Conservation (phyloP, 2,888 invertebrate genomes). For the Platycnemis pennipes region DNA sequence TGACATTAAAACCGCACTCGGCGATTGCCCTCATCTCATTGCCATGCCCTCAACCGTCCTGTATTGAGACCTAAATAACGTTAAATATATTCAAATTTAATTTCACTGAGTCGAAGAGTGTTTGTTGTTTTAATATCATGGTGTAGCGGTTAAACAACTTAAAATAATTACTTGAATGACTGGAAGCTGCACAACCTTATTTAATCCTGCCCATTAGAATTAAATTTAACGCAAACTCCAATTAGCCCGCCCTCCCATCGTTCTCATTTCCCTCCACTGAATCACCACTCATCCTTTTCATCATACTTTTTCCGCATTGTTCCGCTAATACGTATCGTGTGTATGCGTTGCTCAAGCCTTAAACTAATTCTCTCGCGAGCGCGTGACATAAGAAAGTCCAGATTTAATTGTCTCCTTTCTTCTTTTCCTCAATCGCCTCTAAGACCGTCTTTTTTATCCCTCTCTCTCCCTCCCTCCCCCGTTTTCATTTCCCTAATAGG, state of each 20-base stretch:
- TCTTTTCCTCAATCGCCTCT: not conserved
- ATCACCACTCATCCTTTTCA: not conserved
- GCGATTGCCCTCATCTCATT: too few relatives aligned
- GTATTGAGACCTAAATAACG: too few relatives aligned
- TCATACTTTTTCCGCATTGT: not conserved
- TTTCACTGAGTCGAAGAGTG: too few relatives aligned
- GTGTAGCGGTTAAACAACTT: too few relatives aligned
- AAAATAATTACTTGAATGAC: too few relatives aligned
- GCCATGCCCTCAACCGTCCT: too few relatives aligned
- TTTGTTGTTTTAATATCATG: too few relatives aligned
- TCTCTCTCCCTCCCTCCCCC: not conserved
- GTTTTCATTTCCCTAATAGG: not conserved
- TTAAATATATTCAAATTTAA: too few relatives aligned
- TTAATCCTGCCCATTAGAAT: not conserved
- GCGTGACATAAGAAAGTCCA: not conserved
- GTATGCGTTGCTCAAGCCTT: not conserved
- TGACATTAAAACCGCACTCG: too few relatives aligned
- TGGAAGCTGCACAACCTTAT: too few relatives aligned
- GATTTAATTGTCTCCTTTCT: not conserved
- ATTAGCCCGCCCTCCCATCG: not conserved
- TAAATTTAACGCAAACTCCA: not conserved
- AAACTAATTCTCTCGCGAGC: not conserved
- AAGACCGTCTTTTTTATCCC: not conserved
- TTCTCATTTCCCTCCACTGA: not conserved
- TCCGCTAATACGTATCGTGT: not conserved